Evolutionary conservation across 2,888 invertebrate genomes (phyloP).

Genomic region (Tipula confusa): DNA sequence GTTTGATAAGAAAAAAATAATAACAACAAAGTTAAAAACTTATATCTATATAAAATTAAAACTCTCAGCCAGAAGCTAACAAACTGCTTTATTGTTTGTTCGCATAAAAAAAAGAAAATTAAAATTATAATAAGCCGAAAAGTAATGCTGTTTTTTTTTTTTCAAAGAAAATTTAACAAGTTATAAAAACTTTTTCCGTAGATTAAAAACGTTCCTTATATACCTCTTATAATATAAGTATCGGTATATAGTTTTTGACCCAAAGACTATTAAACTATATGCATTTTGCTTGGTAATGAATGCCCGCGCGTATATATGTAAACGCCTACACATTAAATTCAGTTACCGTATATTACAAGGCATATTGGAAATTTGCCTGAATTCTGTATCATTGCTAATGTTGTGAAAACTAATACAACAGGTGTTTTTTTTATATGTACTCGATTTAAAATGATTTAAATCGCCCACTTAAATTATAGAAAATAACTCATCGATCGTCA

Average conservation of each 20-base stretch:
- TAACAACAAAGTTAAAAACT: not conserved
- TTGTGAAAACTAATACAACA: not conserved
- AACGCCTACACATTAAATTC: not conserved
- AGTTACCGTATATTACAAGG: not conserved
- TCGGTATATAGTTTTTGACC: not conserved
- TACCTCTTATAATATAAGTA: too few relatives aligned
- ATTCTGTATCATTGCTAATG: not conserved
- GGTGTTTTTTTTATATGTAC: not conserved
- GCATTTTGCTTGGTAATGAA: not conserved
- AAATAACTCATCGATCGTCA: constrained; percentile 5
- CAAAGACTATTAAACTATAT: not conserved
- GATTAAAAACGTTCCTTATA: not conserved
- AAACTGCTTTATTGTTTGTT: not conserved
- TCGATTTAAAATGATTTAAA: not conserved
- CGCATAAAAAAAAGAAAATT: not conserved
- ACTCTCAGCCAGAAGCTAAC: constrained; percentile 21
- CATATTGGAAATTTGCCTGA: not conserved
- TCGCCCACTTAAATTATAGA: not conserved
- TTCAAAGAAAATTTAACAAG: not conserved
- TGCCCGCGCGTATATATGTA: not conserved
- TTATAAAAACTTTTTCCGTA: not conserved
- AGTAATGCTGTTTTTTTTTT: not conserved
- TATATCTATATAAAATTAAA: not conserved
- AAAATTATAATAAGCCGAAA: not conserved
- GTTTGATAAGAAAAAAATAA: not conserved